phyloP scores from a whole-genome alignment of 2,888 invertebrate species.

The Polia nebulosa region DNA sequence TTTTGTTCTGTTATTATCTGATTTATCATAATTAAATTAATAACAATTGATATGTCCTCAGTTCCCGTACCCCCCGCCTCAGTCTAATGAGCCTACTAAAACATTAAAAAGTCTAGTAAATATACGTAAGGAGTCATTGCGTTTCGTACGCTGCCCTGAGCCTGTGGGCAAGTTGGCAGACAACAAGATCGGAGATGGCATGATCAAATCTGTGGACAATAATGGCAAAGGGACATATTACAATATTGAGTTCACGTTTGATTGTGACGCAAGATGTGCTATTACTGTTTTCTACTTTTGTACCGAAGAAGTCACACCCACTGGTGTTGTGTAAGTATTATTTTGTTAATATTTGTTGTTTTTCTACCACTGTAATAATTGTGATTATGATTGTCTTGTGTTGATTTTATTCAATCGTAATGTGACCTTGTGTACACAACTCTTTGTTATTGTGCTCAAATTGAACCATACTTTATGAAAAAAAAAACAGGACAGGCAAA shows the following conservation, averaged over 20 bases:
- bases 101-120: constrained; percentile 98
- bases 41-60: constrained; percentile 78
- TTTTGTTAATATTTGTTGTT: constrained; percentile 8
- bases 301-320: constrained; percentile 97
- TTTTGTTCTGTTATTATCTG: constrained; percentile 23
- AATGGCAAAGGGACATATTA: constrained; percentile 94
- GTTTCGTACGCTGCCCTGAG: constrained; percentile 95
- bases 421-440: constrained; percentile 3
- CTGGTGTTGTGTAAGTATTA: constrained; percentile 95
- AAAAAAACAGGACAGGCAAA: background rate
- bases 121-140: constrained; percentile 98
- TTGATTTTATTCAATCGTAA: background rate
- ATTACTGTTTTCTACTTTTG: constrained; percentile 99
- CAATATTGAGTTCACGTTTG: constrained; percentile 99
- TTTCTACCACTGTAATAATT: background rate
- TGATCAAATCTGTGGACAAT: constrained; percentile 89
- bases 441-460: constrained; percentile 9
- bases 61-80: constrained; percentile 99
- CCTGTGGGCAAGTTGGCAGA: constrained; percentile 91
- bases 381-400: background rate
- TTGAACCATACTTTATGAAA: background rate
- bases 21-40: constrained; percentile 57
- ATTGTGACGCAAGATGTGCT: constrained; percentile 98
- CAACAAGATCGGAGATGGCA: constrained; percentile 89
- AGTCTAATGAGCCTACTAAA: constrained; percentile 99